Conservation (phyloP, 2,113 vertebrate species). For the Sciurus niger region DNA sequence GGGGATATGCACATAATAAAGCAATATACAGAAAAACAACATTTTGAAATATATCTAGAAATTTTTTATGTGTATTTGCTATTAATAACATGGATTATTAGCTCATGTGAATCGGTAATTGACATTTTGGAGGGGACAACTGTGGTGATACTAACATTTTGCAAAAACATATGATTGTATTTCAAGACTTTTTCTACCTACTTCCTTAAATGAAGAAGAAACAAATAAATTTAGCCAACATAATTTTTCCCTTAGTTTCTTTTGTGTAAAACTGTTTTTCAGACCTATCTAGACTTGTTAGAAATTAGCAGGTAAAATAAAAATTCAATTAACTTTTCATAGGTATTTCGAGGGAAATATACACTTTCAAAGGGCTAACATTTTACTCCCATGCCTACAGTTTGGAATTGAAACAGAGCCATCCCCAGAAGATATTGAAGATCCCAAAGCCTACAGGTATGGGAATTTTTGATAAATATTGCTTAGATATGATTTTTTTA, state of each 20-base stretch:
- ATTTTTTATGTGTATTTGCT: neutral
- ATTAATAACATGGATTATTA: neutral
- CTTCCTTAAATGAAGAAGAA: constrained; percentile 53
- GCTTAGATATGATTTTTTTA: neutral
- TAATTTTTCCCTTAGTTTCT: neutral
- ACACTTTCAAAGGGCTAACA: neutral
- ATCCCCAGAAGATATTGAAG: constrained; percentile 92
- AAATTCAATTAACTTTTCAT: neutral
- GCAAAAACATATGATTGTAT: neutral
- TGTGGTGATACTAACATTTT: constrained; percentile 39
- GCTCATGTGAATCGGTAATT: constrained; percentile 25
- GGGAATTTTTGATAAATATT: constrained; percentile 40
- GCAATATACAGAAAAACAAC: neutral
- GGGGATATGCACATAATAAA: neutral
- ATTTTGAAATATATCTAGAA: constrained; percentile 54
- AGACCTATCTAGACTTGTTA: neutral
- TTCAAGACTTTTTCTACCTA: neutral
- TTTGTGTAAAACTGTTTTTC: constrained; percentile 55
- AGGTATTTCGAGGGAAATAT: constrained; percentile 23
- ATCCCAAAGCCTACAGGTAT: constrained; percentile 93
- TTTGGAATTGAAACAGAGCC: constrained; percentile 88
- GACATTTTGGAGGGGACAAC: neutral
- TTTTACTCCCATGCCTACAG: constrained; percentile 85
- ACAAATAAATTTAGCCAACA: neutral
- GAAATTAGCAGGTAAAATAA: neutral